Conservation (phyloP, 2,113 vertebrate species). For the Catharus minimus region DNA sequence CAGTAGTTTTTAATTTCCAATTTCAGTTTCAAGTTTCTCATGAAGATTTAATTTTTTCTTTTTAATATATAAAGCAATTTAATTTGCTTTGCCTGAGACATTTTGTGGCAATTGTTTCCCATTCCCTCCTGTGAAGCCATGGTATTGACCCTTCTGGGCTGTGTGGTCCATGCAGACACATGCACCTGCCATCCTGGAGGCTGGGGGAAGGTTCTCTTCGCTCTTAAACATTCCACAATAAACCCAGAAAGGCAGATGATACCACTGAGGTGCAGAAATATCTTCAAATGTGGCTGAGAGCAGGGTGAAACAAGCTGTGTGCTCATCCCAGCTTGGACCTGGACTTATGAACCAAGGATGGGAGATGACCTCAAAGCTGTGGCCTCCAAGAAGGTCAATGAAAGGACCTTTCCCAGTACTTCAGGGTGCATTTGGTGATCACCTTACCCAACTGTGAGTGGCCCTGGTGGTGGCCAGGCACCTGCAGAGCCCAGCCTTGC, state of each 20-base stretch:
- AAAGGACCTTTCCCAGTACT: not conserved
- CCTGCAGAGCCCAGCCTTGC: not conserved
- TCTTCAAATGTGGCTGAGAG: not conserved
- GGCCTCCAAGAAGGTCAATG: not conserved
- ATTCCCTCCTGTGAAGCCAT: accelerated
- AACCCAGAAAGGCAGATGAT: not conserved
- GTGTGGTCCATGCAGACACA: not conserved
- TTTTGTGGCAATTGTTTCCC: not conserved
- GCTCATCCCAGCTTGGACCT: not conserved
- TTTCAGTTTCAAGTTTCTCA: not conserved
- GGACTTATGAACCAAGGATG: not conserved
- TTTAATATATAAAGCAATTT: not conserved
- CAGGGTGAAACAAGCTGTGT: not conserved
- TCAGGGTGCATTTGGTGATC: accelerated
- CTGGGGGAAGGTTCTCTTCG: not conserved
- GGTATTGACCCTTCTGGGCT: accelerated
- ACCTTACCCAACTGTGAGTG: accelerated
- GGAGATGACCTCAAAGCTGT: not conserved
- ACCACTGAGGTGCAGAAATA: not conserved
- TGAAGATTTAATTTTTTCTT: not conserved
- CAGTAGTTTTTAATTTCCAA: slow-evolving; percentile 19
- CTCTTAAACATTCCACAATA: not conserved
- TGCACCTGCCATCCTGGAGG: accelerated
- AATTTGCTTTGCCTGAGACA: not conserved
- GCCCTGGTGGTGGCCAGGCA: accelerated